Conservation (phyloP, 2,113 vertebrate species). For the Caranx melampygus region DNA sequence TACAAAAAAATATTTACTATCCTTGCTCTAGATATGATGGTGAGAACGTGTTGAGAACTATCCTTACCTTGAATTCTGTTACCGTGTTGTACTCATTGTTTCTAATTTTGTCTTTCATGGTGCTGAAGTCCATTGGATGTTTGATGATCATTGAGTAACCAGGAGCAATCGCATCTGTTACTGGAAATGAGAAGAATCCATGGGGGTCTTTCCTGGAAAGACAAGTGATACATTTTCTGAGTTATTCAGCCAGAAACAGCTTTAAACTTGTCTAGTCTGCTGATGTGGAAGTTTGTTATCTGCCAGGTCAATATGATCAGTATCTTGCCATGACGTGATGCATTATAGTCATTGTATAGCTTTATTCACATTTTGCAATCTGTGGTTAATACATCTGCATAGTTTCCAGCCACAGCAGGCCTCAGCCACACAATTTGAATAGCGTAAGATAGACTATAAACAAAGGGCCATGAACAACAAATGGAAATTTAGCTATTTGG, state of each 20-base stretch:
- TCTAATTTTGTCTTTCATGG: slow-evolving; percentile 95
- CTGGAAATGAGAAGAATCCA: slow-evolving; percentile 97
- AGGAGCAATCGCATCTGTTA: slow-evolving; percentile 97
- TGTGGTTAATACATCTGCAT: neutral
- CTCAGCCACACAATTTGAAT: neutral
- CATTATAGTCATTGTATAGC: neutral
- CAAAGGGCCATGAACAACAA: neutral
- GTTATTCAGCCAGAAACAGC: neutral
- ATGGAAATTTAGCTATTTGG: slow-evolving; percentile 11
- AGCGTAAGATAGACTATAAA: no score
- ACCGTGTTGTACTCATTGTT: slow-evolving; percentile 97
- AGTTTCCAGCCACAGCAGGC: neutral
- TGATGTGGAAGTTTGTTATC: neutral
- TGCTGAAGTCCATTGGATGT: slow-evolving; percentile 99
- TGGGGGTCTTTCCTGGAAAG: slow-evolving; percentile 93
- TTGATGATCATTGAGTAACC: slow-evolving; percentile 99
- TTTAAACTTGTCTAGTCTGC: slow-evolving; percentile 3
- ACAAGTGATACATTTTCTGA: slow-evolving; percentile 30
- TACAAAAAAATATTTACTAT: neutral
- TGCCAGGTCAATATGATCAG: slow-evolving; percentile 6
- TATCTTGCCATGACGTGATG: neutral
- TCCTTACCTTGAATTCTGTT: slow-evolving; percentile 95
- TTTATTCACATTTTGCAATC: neutral
- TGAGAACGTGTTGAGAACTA: neutral
- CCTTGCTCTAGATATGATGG: neutral